Base-by-base conservation (phyloP, 2,113 vertebrate genomes). In the Psilopogon haemacephalus region DNA sequence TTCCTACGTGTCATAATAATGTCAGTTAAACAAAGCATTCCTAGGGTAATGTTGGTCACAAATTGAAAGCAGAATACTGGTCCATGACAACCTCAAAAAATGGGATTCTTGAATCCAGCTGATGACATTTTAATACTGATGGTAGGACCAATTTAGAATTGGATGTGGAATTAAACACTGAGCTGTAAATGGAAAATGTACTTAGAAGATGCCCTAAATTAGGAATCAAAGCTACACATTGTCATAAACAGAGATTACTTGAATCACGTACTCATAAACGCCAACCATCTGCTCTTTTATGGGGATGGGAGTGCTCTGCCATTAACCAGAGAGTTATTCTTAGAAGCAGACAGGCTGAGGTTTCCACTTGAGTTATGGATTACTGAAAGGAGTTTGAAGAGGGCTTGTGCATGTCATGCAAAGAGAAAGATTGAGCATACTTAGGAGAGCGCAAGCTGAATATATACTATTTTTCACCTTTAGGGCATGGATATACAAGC, bases 391-490 rank as follows among this genome's bases (percentile, higher is more conserved):
- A 65, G 21, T 21, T 40, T 42, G n/a, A 54, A 76, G 56, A 62
- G 27, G n/a, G 46, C 16, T 8, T 3, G 23, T 68, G n/a, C 13
- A 3, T 23, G 44, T 46, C 58, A 62, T 12, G 68, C 59, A 63
- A 33, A 56, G 30, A 71, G 58, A 68, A 83, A 37, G n/a, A n/a
- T 33, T 35, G 12, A 67, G n/a, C 21, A 12, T 9, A 14, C 40
- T 70, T 76, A 50, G 0, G 12, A 84, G 18, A 56, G 19, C 5
- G 6, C 50, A 74, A 73, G 67, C 35, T 46, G 72, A 75, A 32
- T 5, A 8, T 8, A 7, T 1, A 35, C 16, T 0, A 0, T 1
- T 76, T 93, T 68, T 33, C 58, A 60, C 35, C 23, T 58, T 37
- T n/a, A 79, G 76, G 46, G 40, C 23, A 58, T 71, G 26, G 54